Evolutionary conservation across 2,888 invertebrate species (phyloP).

Genomic region (Tolmerus cingulatus): DNA sequence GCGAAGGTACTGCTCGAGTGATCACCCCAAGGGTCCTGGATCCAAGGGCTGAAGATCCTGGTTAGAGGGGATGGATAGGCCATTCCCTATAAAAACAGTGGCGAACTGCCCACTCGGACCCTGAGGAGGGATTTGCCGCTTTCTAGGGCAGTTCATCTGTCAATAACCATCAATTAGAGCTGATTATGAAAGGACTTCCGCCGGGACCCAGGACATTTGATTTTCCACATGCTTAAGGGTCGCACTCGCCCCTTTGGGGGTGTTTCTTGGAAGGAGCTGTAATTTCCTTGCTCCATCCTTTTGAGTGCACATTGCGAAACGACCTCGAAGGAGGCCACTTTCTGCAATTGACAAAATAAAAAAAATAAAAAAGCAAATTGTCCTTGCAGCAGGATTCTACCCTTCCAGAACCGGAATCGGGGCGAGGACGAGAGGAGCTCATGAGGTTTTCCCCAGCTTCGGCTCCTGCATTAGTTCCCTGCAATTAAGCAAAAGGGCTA

Average conservation of each 20-base stretch:
- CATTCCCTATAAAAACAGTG: not conserved
- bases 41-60: not conserved
- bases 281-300: not conserved
- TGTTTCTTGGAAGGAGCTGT: not conserved
- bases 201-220: not conserved
- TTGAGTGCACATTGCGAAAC: not conserved
- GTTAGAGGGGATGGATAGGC: not conserved
- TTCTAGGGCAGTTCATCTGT: conserved; percentile 28
- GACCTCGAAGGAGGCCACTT: not conserved
- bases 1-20: conserved; percentile 21
- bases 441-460: not conserved
- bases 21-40: not conserved
- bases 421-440: not conserved
- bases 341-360: not conserved
- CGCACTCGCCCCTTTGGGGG: not conserved
- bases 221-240: not conserved
- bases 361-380: not conserved
- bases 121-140: not conserved
- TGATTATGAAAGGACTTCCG: conserved; percentile 11
- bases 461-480: conserved; percentile 27
- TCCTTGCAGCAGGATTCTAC: not conserved
- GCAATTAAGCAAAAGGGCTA: conserved; percentile 35
- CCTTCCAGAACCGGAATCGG: not conserved
- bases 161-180: conserved; percentile 43
- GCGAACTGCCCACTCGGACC: not conserved